These are phyloP conservation scores for Drosophila mercatorum DNA, from an alignment of 2,888 invertebrate species.

Conservation along the genomic window DNA sequence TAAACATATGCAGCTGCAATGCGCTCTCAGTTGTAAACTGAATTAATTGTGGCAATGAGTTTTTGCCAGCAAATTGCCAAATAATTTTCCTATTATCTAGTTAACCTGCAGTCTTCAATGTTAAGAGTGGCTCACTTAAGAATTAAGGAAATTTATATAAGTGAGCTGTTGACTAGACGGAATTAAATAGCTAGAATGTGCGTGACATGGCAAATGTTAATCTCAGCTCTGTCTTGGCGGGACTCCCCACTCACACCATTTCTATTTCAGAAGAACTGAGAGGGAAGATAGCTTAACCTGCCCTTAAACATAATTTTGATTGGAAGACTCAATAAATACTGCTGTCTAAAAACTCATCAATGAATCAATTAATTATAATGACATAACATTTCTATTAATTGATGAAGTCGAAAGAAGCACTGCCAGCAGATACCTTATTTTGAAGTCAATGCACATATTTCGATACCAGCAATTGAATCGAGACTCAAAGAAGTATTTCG, in stretches of 20 bases:
- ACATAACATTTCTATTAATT: constrained; percentile 26
- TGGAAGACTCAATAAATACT: constrained; percentile 15
- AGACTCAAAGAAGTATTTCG: background rate
- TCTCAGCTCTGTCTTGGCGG: background rate
- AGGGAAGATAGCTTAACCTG: background rate
- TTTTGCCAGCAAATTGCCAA: constrained; percentile 31
- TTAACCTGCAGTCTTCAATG: constrained; percentile 9
- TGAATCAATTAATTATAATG: constrained; percentile 56
- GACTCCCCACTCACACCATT: background rate
- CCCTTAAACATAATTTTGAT: constrained; percentile 19
- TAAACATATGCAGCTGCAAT: constrained; percentile 31
- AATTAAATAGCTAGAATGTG: constrained; percentile 2
- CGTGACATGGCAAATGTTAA: background rate
- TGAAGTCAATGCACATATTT: background rate
- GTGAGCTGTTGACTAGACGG: background rate
- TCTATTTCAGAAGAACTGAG: background rate
- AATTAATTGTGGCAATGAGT: constrained; percentile 48
- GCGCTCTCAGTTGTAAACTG: constrained; percentile 28
- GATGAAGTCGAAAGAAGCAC: background rate
- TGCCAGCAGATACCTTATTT: background rate
- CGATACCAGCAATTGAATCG: background rate
- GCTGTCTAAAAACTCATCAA: constrained; percentile 23
- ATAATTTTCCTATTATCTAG: constrained; percentile 27
- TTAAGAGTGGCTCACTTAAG: background rate
- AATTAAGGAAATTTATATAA: background rate